phyloP scores from a whole-genome alignment of 1,140 invertebrate species.

The Trichonephila clavipes region DNA sequence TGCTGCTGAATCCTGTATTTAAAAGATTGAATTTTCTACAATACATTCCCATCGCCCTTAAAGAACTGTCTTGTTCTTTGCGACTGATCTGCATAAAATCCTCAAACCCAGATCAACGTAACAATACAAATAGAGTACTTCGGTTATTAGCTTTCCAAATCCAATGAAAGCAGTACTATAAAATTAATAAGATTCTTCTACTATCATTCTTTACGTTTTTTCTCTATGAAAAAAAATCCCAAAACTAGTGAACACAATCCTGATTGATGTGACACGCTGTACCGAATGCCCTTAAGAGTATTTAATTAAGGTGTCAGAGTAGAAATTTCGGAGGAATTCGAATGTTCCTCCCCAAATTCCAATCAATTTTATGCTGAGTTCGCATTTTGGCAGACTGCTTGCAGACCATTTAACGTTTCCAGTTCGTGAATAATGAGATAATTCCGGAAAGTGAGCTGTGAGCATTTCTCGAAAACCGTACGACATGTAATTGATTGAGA shows the following conservation, averaged over 20 bases:
- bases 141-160: too few species aligned
- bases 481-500: not conserved
- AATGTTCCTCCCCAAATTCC: not conserved
- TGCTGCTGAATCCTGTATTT: too few species aligned
- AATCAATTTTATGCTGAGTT: conserved; percentile 27
- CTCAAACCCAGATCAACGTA: too few species aligned
- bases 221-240: too few species aligned
- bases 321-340: not conserved
- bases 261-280: not conserved
- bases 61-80: too few species aligned
- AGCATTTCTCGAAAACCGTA: not conserved
- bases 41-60: too few species aligned
- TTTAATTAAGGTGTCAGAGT: not conserved
- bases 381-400: not conserved
- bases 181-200: too few species aligned
- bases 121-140: too few species aligned
- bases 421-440: conserved; percentile 20
- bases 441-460: not conserved
- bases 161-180: too few species aligned
- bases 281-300: not conserved
- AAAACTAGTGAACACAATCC: not conserved
- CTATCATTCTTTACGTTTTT: too few species aligned
- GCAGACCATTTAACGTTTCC: not conserved
- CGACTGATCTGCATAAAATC: too few species aligned
- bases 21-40: too few species aligned